Evolutionary conservation across 2,113 vertebrate genomes (phyloP).

Genomic region (Pionites leucogaster): DNA sequence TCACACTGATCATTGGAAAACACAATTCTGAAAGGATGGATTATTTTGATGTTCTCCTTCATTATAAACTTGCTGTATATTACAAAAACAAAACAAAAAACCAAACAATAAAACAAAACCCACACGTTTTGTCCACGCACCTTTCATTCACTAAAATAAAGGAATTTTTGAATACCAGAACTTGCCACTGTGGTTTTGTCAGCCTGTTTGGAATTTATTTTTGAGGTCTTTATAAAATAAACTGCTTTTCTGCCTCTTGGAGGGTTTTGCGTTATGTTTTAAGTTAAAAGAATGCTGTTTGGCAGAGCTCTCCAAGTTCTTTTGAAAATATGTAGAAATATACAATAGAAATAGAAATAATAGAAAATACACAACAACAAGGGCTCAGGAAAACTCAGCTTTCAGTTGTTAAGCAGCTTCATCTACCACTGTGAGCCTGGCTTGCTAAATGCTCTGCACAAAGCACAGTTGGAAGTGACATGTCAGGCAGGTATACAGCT

Average conservation of each 20-base stretch:
- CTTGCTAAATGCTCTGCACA: background rate
- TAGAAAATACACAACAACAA: background rate
- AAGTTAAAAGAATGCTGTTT: background rate
- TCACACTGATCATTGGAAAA: background rate
- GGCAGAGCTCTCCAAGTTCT: background rate
- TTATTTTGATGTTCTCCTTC: background rate
- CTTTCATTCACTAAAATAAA: background rate
- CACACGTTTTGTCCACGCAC: background rate
- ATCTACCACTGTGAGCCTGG: background rate
- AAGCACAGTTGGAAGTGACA: fast-evolving
- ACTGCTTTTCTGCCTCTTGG: background rate
- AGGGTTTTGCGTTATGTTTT: background rate
- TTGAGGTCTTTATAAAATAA: background rate
- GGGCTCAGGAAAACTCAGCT: background rate
- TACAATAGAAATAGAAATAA: background rate
- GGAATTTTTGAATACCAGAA: background rate
- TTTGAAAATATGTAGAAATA: background rate
- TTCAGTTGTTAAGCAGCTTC: background rate
- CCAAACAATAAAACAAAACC: background rate
- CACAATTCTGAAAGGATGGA: background rate
- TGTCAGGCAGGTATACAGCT: background rate
- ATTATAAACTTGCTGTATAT: background rate
- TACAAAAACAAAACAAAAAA: background rate
- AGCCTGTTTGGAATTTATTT: background rate
- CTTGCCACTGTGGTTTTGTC: background rate